Evolutionary conservation across 2,113 vertebrate genomes (phyloP), one percentile per base, ranked within the genome.

Genomic region (Psettodes erumei): DNA sequence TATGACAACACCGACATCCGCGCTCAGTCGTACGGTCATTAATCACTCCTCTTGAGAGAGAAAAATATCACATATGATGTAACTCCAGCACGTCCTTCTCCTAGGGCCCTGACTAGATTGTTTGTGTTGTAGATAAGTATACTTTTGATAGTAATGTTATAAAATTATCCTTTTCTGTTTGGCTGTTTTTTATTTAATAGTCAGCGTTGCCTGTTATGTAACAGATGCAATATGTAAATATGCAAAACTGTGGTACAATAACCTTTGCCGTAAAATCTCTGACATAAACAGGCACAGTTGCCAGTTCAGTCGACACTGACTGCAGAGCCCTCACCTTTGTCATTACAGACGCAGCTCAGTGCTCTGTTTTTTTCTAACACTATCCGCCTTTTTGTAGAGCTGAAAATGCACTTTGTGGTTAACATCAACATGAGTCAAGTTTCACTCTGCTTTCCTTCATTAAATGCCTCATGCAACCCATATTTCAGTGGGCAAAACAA

Each of bases 351-450:
- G 51, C 43, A 74, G 18, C 9, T 33, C 8, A 0, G 9, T 30
- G 4, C 55, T 55, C 61, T 64, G 55, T 37, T 88, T 80, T 68
- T 32, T 48, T 66, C 19, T 56, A 21, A 55, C 18, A 66, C 5
- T 59, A 62, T 79, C 23, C 61, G 32, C 19, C 23, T 18, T 72
- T 68, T 56, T 3, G 6, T 30, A 19, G 11, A 70, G 61, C 21
- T 47, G 58, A 61, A 30, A 51, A 65, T 66, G 55, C 58, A 71
- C 27, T 53, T 15, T 83, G 83, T 82, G 82, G 85, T 90, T 71
- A 64, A 35, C 40, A 32, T 62, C 1, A 3, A 47, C 15, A 16
- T 27, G 15, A 62, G 56, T 13, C 1, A 15, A 71, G 63, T 81
- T 70, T 85, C 69, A 38, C n/a, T n/a, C n/a, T n/a, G 8, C 75